Evolutionary conservation across 2,888 invertebrate genomes (phyloP).

Genomic region (Plagodis dolabraria): DNA sequence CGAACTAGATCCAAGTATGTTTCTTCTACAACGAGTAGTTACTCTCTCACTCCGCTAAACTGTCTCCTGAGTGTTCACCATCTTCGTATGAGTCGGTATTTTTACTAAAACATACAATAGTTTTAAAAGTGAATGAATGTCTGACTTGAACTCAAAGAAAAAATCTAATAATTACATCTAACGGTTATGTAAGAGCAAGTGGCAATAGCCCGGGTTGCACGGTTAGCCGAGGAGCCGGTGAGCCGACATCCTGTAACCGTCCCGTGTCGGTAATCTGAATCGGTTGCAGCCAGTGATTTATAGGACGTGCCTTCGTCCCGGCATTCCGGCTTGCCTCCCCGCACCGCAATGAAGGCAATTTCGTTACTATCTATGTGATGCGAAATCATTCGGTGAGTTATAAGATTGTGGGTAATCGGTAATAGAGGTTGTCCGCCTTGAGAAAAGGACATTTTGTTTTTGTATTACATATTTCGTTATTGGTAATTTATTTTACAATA

Average conservation of each 20-base stretch:
- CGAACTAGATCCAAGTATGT: no score
- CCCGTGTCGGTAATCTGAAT: constrained; percentile 73
- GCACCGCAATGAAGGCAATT: constrained; percentile 71
- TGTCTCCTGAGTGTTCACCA: no score
- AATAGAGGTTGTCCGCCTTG: constrained; percentile 6
- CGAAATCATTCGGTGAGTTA: constrained; percentile 35
- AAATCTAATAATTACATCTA: constrained; percentile 14
- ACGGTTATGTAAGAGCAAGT: constrained; percentile 20
- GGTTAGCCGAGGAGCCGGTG: constrained; percentile 23
- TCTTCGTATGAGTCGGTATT: no score
- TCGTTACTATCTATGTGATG: constrained; percentile 51
- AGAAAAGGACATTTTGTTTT: constrained; percentile 7
- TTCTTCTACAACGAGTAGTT: no score
- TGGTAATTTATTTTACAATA: neutral
- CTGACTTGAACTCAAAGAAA: neutral
- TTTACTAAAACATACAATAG: neutral
- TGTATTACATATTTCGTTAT: constrained; percentile 1
- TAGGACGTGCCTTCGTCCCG: constrained; percentile 59
- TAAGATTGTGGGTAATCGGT: constrained; percentile 23
- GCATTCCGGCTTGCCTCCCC: constrained; percentile 64
- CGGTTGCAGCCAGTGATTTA: constrained; percentile 78
- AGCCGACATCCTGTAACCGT: constrained; percentile 48
- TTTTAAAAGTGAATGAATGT: neutral
- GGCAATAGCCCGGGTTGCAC: constrained; percentile 7
- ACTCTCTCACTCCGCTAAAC: no score